Conservation (phyloP, 2,888 invertebrate species). For the Yponomeuta cagnagella region DNA sequence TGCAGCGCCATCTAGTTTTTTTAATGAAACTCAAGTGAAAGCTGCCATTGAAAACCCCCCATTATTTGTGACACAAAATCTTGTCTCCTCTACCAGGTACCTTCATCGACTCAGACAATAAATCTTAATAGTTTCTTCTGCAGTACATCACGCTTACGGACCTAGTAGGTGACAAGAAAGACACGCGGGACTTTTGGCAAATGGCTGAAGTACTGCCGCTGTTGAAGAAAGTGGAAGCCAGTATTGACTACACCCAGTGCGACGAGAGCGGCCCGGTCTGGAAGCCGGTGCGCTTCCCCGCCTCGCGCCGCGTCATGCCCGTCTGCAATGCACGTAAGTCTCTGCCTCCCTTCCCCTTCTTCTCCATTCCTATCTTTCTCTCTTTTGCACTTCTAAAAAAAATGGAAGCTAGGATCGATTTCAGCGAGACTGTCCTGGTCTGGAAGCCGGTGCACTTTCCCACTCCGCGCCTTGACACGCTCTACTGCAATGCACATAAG, state of each 20-base stretch:
- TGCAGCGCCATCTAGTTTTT: too few relatives aligned
- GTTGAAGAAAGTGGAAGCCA: conserved; percentile 39
- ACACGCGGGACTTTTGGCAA: conserved; percentile 64
- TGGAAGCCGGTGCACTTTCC: conserved; percentile 35
- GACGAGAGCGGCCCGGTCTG: conserved; percentile 29
- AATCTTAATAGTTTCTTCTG: conserved; percentile 23
- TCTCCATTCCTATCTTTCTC: too few relatives aligned
- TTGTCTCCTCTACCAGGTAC: too few relatives aligned
- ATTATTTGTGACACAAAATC: too few relatives aligned
- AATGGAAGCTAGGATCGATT: conserved; percentile 30
- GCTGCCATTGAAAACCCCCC: too few relatives aligned
- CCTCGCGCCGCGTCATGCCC: conserved; percentile 45
- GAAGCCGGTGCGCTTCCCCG: conserved; percentile 36
- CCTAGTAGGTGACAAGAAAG: conserved; percentile 21
- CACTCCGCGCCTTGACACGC: conserved; percentile 41
- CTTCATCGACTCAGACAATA: too few relatives aligned
- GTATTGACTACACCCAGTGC: conserved; percentile 52
- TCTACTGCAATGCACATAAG: conserved; percentile 46
- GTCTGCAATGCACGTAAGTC: conserved; percentile 42
- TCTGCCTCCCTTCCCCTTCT: too few relatives aligned
- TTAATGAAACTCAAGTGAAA: too few relatives aligned
- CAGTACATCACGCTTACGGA: conserved; percentile 55
- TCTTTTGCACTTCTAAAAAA: conserved; percentile 26
- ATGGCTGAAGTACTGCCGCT: conserved; percentile 59
- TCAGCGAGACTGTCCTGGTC: conserved; percentile 15